Conservation (phyloP, 2,797 vertebrate species). For the Pangasius macronema region DNA sequence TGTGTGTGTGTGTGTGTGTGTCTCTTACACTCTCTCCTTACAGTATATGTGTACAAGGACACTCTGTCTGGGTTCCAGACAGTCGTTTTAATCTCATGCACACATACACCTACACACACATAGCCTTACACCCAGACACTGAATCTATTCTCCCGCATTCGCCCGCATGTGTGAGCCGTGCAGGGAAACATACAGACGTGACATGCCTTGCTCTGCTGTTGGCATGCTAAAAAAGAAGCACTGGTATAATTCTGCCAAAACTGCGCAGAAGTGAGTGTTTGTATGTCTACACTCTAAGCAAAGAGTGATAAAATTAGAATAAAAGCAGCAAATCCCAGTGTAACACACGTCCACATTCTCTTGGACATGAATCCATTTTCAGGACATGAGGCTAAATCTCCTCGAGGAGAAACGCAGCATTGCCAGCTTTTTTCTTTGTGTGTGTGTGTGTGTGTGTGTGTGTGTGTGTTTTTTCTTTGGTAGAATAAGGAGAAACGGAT, state of each 20-base stretch:
- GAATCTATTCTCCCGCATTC: background rate
- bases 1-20: background rate
- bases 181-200: constrained; percentile 48
- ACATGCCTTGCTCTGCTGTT: constrained; percentile 41
- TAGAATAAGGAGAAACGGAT: constrained; percentile 48
- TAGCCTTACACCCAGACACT: constrained; percentile 30
- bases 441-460: constrained; percentile 47
- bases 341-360: constrained; percentile 29
- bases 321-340: constrained; percentile 42
- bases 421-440: constrained; percentile 25
- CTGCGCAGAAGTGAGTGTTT: background rate
- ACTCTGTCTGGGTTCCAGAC: background rate
- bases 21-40: constrained; percentile 12
- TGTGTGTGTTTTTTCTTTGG: constrained; percentile 46
- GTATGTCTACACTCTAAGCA: constrained; percentile 43
- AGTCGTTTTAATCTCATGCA: constrained; percentile 40
- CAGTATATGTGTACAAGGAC: background rate
- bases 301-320: constrained; percentile 52
- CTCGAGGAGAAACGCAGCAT: constrained; percentile 1
- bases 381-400: constrained; percentile 23
- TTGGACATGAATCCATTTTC: background rate
- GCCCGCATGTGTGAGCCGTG: constrained; percentile 22
- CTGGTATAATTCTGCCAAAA: constrained; percentile 28
- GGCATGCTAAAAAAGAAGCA: constrained; percentile 35
- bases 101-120: constrained; percentile 58